phyloP scores from a whole-genome alignment of 2,113 vertebrate species.

The Shinisaurus crocodilurus region DNA sequence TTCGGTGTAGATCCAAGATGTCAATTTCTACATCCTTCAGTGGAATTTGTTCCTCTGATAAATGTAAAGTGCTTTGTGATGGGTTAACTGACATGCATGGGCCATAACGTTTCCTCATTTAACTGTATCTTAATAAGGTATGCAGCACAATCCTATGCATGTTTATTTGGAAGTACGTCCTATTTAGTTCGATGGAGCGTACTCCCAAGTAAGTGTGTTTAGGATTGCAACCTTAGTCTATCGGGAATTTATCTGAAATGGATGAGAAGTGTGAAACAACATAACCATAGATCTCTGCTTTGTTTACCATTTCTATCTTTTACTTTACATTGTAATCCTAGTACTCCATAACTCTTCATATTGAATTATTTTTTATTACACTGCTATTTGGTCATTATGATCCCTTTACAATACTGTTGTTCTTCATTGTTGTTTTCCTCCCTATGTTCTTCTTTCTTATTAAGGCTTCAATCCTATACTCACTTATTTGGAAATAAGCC shows the following conservation, averaged over 20 bases:
- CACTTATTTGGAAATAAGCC: not conserved
- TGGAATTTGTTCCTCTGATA: not conserved
- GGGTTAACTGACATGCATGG: not conserved
- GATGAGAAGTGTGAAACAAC: not conserved
- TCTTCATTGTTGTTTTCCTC: not conserved
- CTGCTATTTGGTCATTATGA: not conserved
- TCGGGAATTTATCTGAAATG: not conserved
- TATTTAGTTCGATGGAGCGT: not conserved
- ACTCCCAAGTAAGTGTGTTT: not conserved
- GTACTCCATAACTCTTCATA: not conserved
- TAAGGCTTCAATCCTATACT: not conserved
- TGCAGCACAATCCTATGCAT: not conserved
- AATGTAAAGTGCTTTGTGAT: not conserved
- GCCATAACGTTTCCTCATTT: not conserved
- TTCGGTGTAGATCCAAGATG: not conserved
- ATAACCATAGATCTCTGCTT: not conserved
- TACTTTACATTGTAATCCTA: not conserved
- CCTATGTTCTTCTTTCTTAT: not conserved
- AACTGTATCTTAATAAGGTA: not conserved
- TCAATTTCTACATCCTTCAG: not conserved
- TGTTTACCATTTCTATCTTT: not conserved
- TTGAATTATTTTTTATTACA: not conserved
- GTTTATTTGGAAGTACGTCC: not conserved
- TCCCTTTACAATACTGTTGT: not conserved
- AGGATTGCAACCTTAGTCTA: not conserved